Base-by-base conservation (phyloP, 1,140 invertebrate genomes). In the Copidosoma floridanum region DNA sequence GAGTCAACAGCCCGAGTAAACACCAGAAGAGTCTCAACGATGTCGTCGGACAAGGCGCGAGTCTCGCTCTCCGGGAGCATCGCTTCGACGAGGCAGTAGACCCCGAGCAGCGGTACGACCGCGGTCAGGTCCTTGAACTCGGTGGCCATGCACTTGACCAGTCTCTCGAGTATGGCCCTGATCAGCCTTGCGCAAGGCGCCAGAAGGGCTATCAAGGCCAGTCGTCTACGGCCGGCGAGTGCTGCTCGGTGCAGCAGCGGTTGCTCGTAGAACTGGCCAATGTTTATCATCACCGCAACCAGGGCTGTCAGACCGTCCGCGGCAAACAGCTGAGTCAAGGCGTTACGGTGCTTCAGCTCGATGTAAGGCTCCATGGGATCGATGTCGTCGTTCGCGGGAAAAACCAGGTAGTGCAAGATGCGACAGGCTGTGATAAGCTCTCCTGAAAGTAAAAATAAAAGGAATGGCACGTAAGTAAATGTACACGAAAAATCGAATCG, bases 301-400 rank as follows among this genome's bases (percentile, higher is more conserved):
- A 97, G 80, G 23, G 88, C 82, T 16, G 87, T 84, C 1, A 94
- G 83, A 2, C 92, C 92, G 71, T 97, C 94, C 7, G 89, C 78
- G 1, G 91, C 90, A 70, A 90, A 96, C 8, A 97, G 75, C 73
- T 97, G 93, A 16, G 95, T 83, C 7, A 95, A 82, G 0, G 92
- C 91, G 74, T 94, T 94, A 65, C 92, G 90, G 75, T 95, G 92
- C 68, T 97, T 96, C 1, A 97, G 76, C 77, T 96, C 92, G 1
- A 86, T 75, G 60, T 87, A 89, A 57, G 89, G 84, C 50, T 87
- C 85, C 56, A 85, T 81, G 0, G 83, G 78, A 52, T 86, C 83
- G 29, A 86, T 82, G 20, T 83, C 81, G 35, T 85, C 80, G 38
- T 83, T 78, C 26, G 83, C 80, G 0, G 86, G 85, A 32, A 90